Percentiles rank a stretch among this genome's conserved stretches.
Conservation (phyloP, 2,797 vertebrate genomes). For the Enteromius thamalakanensis region DNA sequence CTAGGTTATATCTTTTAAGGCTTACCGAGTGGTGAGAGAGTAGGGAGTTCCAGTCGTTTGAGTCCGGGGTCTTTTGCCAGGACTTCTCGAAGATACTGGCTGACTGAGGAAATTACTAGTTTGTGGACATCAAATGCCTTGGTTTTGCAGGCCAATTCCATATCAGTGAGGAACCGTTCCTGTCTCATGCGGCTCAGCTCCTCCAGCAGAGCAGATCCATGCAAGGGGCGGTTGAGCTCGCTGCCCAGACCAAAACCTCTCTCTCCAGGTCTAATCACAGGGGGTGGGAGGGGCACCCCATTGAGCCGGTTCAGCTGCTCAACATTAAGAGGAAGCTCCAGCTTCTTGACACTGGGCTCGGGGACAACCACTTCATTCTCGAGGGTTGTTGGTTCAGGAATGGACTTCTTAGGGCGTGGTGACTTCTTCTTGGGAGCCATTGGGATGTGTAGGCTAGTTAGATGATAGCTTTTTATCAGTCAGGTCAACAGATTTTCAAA, state of each 20-base stretch:
- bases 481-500: not conserved
- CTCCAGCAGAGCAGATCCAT: constrained; percentile 80
- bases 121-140: constrained; percentile 87
- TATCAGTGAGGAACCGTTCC: constrained; percentile 83
- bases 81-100: constrained; percentile 81
- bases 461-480: not conserved
- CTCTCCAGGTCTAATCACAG: constrained; percentile 77
- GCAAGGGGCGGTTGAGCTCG: constrained; percentile 76
- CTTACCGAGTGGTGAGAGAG: constrained; percentile 79
- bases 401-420: constrained; percentile 73
- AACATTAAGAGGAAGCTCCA: constrained; percentile 80
- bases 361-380: constrained; percentile 71
- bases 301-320: constrained; percentile 81
- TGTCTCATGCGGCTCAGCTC: constrained; percentile 85
- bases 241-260: constrained; percentile 80
- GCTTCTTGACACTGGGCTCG: constrained; percentile 74
- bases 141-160: constrained; percentile 84
- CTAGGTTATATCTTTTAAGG: not conserved
- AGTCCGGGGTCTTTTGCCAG: constrained; percentile 82
- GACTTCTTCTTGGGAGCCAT: constrained; percentile 86
- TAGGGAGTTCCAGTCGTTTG: constrained; percentile 80
- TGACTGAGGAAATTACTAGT: constrained; percentile 83
- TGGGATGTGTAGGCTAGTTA: not conserved
- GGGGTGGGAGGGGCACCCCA: constrained; percentile 73
- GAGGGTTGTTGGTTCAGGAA: constrained; percentile 55